Percentiles rank a stretch among this genome's conserved stretches.
Conservation (phyloP, 2,797 vertebrate genomes). For the Heteromormyrus szaboi region DNA sequence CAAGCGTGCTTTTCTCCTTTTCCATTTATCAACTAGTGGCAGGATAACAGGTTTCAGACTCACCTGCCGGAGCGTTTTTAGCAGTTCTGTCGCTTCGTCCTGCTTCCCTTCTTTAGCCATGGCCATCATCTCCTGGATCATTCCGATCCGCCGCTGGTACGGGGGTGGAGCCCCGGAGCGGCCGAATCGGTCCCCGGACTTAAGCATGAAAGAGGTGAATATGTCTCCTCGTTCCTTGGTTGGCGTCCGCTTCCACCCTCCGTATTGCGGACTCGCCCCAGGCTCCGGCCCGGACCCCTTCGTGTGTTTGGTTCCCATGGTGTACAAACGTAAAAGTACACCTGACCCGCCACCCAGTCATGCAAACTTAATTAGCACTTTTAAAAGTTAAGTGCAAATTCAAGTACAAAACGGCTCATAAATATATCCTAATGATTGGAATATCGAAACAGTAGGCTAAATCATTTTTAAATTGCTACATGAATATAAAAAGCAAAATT, state of each 20-base stretch:
- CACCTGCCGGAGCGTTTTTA: constrained; percentile 72
- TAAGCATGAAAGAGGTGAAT: constrained; percentile 61
- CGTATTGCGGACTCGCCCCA: constrained; percentile 43
- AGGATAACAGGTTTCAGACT: not conserved
- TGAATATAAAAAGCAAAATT: not conserved
- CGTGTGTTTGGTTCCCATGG: constrained; percentile 67
- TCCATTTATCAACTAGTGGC: not conserved
- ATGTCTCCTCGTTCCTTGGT: constrained; percentile 57
- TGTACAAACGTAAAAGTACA: constrained; percentile 15
- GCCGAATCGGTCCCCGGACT: constrained; percentile 61
- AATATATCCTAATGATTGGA: not conserved
- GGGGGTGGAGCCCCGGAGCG: constrained; percentile 50
- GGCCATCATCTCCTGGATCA: constrained; percentile 72
- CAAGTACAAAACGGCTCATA: not conserved
- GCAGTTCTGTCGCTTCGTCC: constrained; percentile 65
- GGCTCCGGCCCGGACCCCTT: constrained; percentile 55
- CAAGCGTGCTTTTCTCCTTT: not conserved
- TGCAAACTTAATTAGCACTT: constrained; percentile 9
- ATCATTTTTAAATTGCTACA: not conserved
- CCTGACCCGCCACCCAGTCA: not conserved
- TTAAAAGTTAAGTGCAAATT: not conserved
- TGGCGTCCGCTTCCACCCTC: constrained; percentile 47
- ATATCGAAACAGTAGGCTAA: not conserved
- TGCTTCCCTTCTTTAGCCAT: constrained; percentile 64
- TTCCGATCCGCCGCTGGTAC: constrained; percentile 65